A percentile compares a stretch with the other conserved stretches of the same genome.
These are phyloP conservation scores for Arizona elegans DNA, from an alignment of 2,113 vertebrate species.

Conservation along the genomic window DNA sequence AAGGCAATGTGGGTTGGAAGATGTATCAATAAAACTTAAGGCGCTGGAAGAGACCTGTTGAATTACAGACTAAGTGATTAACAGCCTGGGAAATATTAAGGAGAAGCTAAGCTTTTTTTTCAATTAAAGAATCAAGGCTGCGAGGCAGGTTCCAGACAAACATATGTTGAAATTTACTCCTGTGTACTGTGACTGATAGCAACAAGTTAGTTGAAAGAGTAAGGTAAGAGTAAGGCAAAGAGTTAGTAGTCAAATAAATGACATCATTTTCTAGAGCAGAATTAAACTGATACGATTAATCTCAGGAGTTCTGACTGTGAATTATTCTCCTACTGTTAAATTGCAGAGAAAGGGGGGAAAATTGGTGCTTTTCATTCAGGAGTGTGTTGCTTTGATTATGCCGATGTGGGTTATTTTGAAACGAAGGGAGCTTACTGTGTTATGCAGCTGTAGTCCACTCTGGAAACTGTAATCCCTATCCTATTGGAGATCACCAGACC, in stretches of 20 bases:
- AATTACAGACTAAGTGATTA: neutral
- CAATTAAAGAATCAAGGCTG: neutral
- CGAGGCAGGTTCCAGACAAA: neutral
- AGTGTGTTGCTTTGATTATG: neutral
- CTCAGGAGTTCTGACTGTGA: neutral
- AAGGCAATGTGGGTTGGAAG: neutral
- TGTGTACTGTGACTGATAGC: rapidly evolving
- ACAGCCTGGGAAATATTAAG: neutral
- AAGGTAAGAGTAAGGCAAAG: neutral
- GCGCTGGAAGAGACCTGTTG: neutral
- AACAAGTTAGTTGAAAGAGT: too few species aligned
- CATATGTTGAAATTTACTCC: neutral
- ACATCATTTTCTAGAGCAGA: neutral
- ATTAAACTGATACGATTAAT: neutral
- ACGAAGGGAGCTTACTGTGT: neutral
- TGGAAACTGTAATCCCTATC: neutral
- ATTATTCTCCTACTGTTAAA: neutral
- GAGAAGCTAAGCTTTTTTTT: neutral
- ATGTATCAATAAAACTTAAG: neutral
- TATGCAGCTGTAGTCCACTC: neutral
- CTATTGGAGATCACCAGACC: neutral
- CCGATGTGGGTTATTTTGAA: neutral
- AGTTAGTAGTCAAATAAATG: neutral
- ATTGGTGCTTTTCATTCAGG: neutral
- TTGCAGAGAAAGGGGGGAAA: neutral